Evolutionary conservation across 1,140 invertebrate species (phyloP).

Genomic region (Zaprionus taronus): DNA sequence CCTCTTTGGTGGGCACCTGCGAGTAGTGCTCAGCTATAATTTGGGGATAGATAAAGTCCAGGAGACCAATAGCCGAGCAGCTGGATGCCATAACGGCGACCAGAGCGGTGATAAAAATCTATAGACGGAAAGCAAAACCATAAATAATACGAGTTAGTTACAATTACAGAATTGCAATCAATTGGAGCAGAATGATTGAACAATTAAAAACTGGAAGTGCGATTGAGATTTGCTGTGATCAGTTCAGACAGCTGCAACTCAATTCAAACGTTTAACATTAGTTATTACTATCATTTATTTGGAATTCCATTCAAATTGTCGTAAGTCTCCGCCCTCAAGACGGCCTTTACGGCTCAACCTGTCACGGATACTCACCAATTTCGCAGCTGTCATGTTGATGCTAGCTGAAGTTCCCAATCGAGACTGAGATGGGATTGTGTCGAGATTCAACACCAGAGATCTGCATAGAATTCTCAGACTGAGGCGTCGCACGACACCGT

Average conservation of each 20-base stretch:
- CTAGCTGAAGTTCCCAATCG: slow-evolving; percentile 69
- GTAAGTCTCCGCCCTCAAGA: slow-evolving; percentile 13
- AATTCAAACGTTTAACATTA: slow-evolving; percentile 23
- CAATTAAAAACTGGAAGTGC: slow-evolving; percentile 25
- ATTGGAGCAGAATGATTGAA: slow-evolving; percentile 1
- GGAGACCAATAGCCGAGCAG: slow-evolving; percentile 59
- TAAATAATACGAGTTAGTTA: not conserved
- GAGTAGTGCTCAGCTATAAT: slow-evolving; percentile 54
- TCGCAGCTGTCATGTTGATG: slow-evolving; percentile 77
- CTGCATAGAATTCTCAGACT: slow-evolving; percentile 60
- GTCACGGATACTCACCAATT: slow-evolving; percentile 71
- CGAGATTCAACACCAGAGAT: slow-evolving; percentile 59
- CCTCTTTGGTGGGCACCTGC: slow-evolving; percentile 61
- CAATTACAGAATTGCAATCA: not conserved
- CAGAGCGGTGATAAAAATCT: slow-evolving; percentile 66
- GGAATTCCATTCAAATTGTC: slow-evolving; percentile 46
- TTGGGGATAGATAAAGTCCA: slow-evolving; percentile 60
- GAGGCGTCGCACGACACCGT: slow-evolving; percentile 15
- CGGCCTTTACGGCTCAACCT: not conserved
- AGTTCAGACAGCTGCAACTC: slow-evolving; percentile 44
- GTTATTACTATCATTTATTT: slow-evolving; percentile 39
- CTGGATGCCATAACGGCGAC: slow-evolving; percentile 61
- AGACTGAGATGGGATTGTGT: slow-evolving; percentile 64
- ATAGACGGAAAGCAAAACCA: not conserved
- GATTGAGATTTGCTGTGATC: slow-evolving; percentile 12